These are phyloP conservation scores for Drosophila eohydei DNA, from an alignment of 2,888 invertebrate species.

Conservation along the genomic window DNA sequence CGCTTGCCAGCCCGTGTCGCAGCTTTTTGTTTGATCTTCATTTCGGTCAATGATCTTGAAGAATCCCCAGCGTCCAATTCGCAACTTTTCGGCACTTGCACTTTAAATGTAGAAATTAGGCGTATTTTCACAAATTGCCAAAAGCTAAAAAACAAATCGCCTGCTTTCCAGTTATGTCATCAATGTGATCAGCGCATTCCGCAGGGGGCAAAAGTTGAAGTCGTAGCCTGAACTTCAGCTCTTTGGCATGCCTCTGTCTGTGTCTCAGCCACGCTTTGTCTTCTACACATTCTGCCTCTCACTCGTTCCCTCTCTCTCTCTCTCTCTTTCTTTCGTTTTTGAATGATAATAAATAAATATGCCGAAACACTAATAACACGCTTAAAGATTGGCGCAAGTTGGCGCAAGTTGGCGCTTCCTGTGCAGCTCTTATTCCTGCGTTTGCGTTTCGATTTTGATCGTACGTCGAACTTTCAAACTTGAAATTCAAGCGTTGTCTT, in stretches of 20 bases:
- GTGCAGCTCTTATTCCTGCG: conserved; percentile 35
- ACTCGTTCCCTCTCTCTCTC: background rate
- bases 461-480: conserved; percentile 41
- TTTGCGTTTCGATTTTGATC: conserved; percentile 22
- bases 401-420: conserved; percentile 77
- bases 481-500: conserved; percentile 25
- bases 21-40: conserved; percentile 66
- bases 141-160: background rate
- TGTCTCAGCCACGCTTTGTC: background rate
- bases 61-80: conserved; percentile 75
- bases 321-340: conserved; percentile 3
- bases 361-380: conserved; percentile 80
- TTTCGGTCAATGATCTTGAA: conserved; percentile 74
- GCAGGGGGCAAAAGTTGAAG: conserved; percentile 47
- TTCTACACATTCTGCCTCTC: background rate
- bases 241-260: background rate
- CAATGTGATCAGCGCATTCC: conserved; percentile 62
- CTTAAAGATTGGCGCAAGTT: conserved; percentile 79
- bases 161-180: conserved; percentile 67
- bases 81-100: conserved; percentile 74
- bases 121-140: conserved; percentile 32
- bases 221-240: conserved; percentile 44
- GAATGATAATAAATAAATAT: conserved; percentile 77
- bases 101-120: conserved; percentile 72
- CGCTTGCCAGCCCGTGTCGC: conserved; percentile 11